phyloP scores from a whole-genome alignment of 1,140 invertebrate genomes.

The Macrocentrus cingulum region DNA sequence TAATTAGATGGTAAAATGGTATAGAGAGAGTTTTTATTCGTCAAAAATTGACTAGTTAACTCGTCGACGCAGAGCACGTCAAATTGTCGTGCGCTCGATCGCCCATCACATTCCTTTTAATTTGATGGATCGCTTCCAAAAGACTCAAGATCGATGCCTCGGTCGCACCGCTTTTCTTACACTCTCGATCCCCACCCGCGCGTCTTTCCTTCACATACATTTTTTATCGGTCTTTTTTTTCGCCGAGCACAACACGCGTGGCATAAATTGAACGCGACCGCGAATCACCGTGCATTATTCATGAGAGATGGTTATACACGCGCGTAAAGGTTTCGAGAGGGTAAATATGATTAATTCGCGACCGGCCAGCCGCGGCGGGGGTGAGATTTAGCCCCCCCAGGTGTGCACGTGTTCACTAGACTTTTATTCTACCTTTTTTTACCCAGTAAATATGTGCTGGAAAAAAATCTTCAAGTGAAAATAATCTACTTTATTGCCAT shows the following conservation, averaged over 20 bases:
- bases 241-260: constrained; percentile 9
- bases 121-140: constrained; percentile 30
- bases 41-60: constrained; percentile 34
- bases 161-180: constrained; percentile 2
- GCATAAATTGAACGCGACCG: constrained; percentile 41
- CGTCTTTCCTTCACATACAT: constrained; percentile 4
- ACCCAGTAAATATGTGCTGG: too few relatives aligned
- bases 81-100: constrained; percentile 11
- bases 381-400: not conserved
- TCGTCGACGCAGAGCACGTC: constrained; percentile 23
- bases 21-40: too few relatives aligned
- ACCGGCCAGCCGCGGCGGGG: constrained; percentile 5
- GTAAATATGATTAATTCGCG: constrained; percentile 38
- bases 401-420: not conserved
- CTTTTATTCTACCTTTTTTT: not conserved
- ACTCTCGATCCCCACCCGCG: too few relatives aligned
- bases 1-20: too few relatives aligned
- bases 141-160: constrained; percentile 24
- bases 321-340: constrained; percentile 19
- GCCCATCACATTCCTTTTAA: constrained; percentile 22
- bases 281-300: constrained; percentile 41
- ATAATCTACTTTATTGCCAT: too few relatives aligned
- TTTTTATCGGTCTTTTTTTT: constrained; percentile 16
- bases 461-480: too few relatives aligned
- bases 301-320: constrained; percentile 28